Base-by-base conservation (phyloP, 1,140 invertebrate species). In the Scaptomyza pallida region DNA sequence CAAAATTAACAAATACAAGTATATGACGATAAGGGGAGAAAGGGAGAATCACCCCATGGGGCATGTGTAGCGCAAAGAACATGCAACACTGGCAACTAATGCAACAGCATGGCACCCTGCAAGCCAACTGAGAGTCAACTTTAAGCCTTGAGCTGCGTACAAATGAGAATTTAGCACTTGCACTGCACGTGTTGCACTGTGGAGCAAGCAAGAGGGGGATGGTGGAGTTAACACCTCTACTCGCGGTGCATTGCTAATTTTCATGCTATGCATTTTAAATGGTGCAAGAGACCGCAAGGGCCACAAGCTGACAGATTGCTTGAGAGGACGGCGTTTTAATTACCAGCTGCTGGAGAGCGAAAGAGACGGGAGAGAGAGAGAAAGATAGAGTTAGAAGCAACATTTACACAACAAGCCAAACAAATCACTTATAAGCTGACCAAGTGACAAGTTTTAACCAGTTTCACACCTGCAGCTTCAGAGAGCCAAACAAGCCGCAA, bases 1-100 rank as follows among this genome's bases (percentile, higher is more conserved):
- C 81, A 85, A 75, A 88, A 88, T 88, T 81, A 86, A 75, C 77
- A 80, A 77, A 78, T 55, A 75, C 62, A 69, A 79, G 78, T 63
- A 48, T 26, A 12, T 26, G 45, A 1, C 5, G 13, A 15, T 8
- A 17, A 1, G 26, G 1, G 44, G 30, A 5, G 23, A 30, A 10
- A 4, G 9, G 43, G 23, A 1, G 44, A 4, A 35, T 16, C 9
- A 54, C 45, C 9, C 48, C 72, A 35, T 41, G 45, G n/a, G 33
- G 57, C 44, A 56, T 41, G 33, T 23, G 21, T 15, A 9, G 12
- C 8, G 16, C 44, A 0, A 19, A 45, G 52, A 16, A 48, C 51
- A 30, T 43, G 44, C 54, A 60, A 30, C 35, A 60, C 17, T 9
- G 30, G 40, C 44, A 60, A 56, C 64, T 16, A 12, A 16, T 55